Base-by-base conservation (phyloP, 1,140 invertebrate species). In the Nylanderia fulva region DNA sequence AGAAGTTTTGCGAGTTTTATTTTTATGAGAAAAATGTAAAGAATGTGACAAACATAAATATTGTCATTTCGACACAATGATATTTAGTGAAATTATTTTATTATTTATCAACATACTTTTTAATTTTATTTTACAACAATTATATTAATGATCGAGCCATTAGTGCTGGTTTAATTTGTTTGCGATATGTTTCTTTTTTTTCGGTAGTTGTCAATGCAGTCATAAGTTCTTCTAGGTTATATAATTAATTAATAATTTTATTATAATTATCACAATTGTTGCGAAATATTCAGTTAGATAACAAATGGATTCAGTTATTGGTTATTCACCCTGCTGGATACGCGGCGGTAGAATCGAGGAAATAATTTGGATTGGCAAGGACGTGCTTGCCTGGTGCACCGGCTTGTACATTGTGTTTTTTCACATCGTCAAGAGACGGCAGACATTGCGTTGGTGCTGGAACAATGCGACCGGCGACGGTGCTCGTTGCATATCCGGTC, bases 381-480 rank as follows among this genome's bases (percentile, higher is more conserved):
- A 95, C 69, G 79, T 91, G 15, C 54, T 95, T 0, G 93, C 91
- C 0, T 94, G 94, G 93, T 92, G 90, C 52, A 90, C 77, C 2
- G 93, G 93, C 0, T 63, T 92, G 33, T 88, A 92, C 63, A 91
- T 95, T 1, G 61, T 94, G 0, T 95, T 95, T 39, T 91, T 91
- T 71, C 56, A 94, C 39, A n/a, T 93, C 29, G 1, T 0, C 0
- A 85, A 87, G 7, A 77, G 64, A 11, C 90, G 15, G 27, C 64
- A 93, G 29, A 88, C 64, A 0, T 18, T 94, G 2, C 85, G 83
- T 18, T 90, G 85, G 69, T 93, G 92, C n/a, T 88, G 83, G 18
- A 90, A 91, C n/a, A 42, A 82, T 2, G 72, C 80, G n/a, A 84
- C 56, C 8, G 91, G 91, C 0, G 92, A 93, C 7, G 94, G 95